Conservation (phyloP, 2,888 invertebrate species). For the Drosophila gaucha region DNA sequence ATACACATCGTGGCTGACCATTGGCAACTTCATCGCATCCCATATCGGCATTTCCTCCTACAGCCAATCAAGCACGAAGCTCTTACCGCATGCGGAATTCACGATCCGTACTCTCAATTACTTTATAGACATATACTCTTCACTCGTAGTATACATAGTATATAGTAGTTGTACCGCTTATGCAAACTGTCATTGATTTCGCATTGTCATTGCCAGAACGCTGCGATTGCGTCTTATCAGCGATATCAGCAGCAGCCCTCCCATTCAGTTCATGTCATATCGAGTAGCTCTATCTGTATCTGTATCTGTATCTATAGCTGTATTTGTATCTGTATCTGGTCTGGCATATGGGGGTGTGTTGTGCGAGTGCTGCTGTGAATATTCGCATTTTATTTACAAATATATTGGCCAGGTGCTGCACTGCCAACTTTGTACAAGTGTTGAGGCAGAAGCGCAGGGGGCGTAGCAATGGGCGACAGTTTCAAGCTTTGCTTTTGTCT, state of each 20-base stretch:
- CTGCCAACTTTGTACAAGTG: slow-evolving; percentile 41
- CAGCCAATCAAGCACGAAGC: slow-evolving; percentile 21
- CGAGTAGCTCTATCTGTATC: neutral
- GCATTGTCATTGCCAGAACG: slow-evolving; percentile 6
- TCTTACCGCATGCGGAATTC: slow-evolving; percentile 27
- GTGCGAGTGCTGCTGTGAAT: slow-evolving; percentile 9
- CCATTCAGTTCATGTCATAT: neutral
- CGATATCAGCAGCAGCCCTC: slow-evolving; percentile 14
- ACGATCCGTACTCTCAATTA: slow-evolving; percentile 19
- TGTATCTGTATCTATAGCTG: neutral
- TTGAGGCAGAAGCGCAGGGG: slow-evolving; percentile 11
- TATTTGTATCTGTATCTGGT: slow-evolving; percentile 1
- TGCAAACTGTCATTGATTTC: slow-evolving; percentile 33
- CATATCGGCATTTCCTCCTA: slow-evolving; percentile 31
- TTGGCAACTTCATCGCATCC: slow-evolving; percentile 9
- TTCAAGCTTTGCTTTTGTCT: slow-evolving; percentile 75
- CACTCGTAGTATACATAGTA: neutral
- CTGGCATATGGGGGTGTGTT: neutral
- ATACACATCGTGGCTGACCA: slow-evolving; percentile 36
- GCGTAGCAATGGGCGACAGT: slow-evolving; percentile 54
- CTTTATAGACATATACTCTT: neutral
- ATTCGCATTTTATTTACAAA: slow-evolving; percentile 38
- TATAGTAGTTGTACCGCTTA: slow-evolving; percentile 11
- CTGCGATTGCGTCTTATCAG: slow-evolving; percentile 28
- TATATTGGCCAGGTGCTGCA: slow-evolving; percentile 37